Base-by-base conservation (phyloP, 2,113 vertebrate species). In the Bos javanicus region DNA sequence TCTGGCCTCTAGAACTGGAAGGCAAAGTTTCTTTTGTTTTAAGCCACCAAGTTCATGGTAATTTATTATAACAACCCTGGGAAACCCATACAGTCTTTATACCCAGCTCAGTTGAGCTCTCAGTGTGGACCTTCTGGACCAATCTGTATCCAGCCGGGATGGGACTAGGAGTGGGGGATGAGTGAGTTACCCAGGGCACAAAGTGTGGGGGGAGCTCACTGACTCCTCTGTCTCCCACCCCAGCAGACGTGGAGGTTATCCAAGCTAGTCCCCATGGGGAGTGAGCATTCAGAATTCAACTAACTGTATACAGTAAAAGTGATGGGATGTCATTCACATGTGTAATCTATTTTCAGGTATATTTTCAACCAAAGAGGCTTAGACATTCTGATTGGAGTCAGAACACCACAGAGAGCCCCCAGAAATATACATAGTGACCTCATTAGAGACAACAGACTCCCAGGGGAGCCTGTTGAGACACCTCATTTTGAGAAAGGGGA, bases 401-500 rank as follows among this genome's bases (percentile, higher is more conserved):
- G 57, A 71, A 59, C 23, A 80, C 25, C 15, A 46, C 74, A 60
- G 46, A 57, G 91, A 0, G 5, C 3, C n/a, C 57, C 30, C 2
- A 33, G 11, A 93, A 85, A 59, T 74, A 43, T 39, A 74, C 33
- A 14, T 4, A 39, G 85, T 57, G 84, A 36, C 33, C 67, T 86
- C n/a, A 0, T 91, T 48, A 94, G 21, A 57, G 26, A 56, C 33
- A 83, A 43, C 14, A 62, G 85, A 5, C 6, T 11, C 74, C 36
- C 10, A 43, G 17, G 56, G 94, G 62, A 71, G n/a, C 83, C 39
- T 30, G 28, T 74, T 52, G 80, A 59, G 30, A 56, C 30, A 91
- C 96, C 60, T 98, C 95, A 84, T 93, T 96, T 80, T 87, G 92
- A 71, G 43, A 81, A 87, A 19, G 2, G 25, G 36, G 71, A 59